Conservation (phyloP, 2,797 vertebrate genomes). For the Arrhamphus sclerolepis region DNA sequence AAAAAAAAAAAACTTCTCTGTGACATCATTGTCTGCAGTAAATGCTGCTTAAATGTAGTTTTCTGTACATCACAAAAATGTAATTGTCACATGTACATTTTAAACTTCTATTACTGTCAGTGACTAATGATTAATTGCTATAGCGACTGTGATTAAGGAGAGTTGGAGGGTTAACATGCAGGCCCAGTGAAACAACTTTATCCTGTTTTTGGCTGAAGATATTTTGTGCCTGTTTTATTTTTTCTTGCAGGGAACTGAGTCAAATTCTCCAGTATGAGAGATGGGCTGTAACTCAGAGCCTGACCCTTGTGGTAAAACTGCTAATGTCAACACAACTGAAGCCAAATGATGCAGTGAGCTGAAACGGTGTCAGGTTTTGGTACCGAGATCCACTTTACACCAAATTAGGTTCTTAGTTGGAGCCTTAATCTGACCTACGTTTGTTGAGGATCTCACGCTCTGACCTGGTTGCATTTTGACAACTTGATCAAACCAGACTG, state of each 20-base stretch:
- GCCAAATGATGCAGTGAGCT: conserved; percentile 17
- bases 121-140: too few species aligned
- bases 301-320: conserved; percentile 25
- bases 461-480: conserved; percentile 38
- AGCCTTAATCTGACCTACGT: conserved; percentile 44
- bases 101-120: too few species aligned
- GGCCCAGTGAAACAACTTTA: background rate
- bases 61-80: too few species aligned
- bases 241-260: conserved; percentile 12
- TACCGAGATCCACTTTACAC: conserved; percentile 18
- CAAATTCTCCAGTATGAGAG: conserved; percentile 17
- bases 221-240: conserved; percentile 33
- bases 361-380: conserved; percentile 9
- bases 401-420: conserved; percentile 38
- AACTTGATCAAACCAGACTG: conserved; percentile 52
- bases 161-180: too few species aligned
- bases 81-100: too few species aligned
- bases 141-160: too few species aligned
- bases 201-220: conserved; percentile 4
- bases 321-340: conserved; percentile 18
- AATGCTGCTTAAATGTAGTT: too few species aligned
- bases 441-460: conserved; percentile 41
- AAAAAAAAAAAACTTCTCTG: too few species aligned
- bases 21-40: too few species aligned
- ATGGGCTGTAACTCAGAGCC: background rate